Conservation (phyloP, 1,140 invertebrate species). For the Megathymus violae region DNA sequence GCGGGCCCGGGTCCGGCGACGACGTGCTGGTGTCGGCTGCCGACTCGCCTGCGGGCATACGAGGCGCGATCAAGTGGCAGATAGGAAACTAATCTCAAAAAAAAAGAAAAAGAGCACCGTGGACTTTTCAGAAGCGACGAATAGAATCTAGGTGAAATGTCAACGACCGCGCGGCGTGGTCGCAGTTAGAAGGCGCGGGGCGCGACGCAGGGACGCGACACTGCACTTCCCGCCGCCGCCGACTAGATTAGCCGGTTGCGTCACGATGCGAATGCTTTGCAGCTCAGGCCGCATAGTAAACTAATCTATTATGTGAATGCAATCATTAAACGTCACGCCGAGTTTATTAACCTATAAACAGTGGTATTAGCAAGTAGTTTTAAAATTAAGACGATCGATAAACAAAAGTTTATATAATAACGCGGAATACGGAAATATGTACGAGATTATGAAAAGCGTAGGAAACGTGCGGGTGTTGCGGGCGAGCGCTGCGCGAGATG, state of each 20-base stretch:
- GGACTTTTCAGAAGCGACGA: conserved; percentile 72
- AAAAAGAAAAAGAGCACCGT: conserved; percentile 64
- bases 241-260: conserved; percentile 82
- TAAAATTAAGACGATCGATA: neutral
- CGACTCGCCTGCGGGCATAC: conserved; percentile 89
- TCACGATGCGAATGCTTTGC: conserved; percentile 67
- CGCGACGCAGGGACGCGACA: conserved; percentile 78
- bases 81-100: conserved; percentile 40
- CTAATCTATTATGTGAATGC: conserved; percentile 61
- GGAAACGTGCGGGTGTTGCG: conserved; percentile 61
- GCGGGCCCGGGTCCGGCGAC: conserved; percentile 92
- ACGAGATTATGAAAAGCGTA: conserved; percentile 62
- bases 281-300: conserved; percentile 61
- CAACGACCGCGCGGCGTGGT: conserved; percentile 77
- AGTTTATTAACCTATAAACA: conserved; percentile 18
- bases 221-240: conserved; percentile 82
- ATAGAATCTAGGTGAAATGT: conserved; percentile 83
- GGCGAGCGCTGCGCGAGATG: conserved; percentile 64
- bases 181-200: conserved; percentile 72
- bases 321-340: conserved; percentile 34
- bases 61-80: conserved; percentile 48
- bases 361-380: conserved; percentile 8
- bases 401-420: conserved; percentile 50
- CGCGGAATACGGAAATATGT: conserved; percentile 54
- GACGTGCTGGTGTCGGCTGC: conserved; percentile 95